Conservation (phyloP, 2,113 vertebrate genomes). For the Paradisaea rubra region DNA sequence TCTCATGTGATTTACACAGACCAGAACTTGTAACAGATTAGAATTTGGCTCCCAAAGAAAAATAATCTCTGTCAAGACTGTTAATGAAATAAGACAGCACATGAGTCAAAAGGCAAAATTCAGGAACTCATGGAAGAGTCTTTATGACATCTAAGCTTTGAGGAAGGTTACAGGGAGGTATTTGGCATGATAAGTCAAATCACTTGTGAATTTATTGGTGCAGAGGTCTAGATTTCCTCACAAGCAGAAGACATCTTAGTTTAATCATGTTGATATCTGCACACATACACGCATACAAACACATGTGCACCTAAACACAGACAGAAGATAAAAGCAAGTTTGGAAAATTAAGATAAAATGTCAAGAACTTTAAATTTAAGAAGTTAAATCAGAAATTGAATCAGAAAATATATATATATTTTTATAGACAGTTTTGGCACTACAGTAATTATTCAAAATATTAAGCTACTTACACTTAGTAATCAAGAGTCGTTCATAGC, state of each 20-base stretch:
- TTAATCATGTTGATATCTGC: not conserved
- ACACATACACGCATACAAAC: not conserved
- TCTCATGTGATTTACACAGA: not conserved
- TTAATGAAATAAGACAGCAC: not conserved
- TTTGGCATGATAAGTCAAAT: not conserved
- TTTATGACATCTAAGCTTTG: not conserved
- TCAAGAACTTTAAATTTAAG: not conserved
- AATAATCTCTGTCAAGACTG: not conserved
- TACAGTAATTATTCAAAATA: not conserved
- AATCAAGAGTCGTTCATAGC: not conserved
- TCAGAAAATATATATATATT: not conserved
- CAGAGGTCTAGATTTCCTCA: not conserved
- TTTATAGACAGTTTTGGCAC: not conserved
- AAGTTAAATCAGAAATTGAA: not conserved
- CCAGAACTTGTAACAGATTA: not conserved
- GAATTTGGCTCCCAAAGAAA: not conserved
- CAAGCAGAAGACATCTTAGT: not conserved
- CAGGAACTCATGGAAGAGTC: not conserved
- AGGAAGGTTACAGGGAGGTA: not conserved
- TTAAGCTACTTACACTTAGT: not conserved
- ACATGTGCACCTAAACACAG: fast-evolving
- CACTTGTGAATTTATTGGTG: not conserved
- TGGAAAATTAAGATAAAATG: not conserved
- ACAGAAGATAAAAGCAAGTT: not conserved
- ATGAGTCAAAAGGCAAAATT: not conserved